Evolutionary conservation across 2,113 vertebrate genomes (phyloP).

Genomic region (Grammomys dolichurus): DNA sequence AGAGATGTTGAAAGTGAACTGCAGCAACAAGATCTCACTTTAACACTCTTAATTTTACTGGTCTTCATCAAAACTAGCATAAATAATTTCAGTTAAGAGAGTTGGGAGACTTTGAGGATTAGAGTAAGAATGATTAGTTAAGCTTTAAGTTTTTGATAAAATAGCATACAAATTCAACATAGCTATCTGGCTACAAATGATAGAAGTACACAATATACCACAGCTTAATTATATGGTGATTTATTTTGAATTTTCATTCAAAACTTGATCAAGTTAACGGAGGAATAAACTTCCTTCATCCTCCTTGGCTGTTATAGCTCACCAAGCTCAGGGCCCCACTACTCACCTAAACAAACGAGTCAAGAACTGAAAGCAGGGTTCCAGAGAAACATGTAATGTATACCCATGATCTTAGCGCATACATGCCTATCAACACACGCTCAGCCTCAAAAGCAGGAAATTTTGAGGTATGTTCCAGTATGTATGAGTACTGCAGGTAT

Average conservation of each 20-base stretch:
- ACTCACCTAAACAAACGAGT: neutral
- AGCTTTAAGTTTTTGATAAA: constrained; percentile 19
- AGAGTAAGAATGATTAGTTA: neutral
- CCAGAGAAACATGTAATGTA: neutral
- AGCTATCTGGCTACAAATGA: neutral
- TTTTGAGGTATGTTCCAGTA: neutral
- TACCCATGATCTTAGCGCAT: too few species aligned
- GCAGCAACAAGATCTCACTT: neutral
- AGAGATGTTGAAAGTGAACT: neutral
- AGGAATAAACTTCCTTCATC: neutral
- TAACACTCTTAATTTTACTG: neutral
- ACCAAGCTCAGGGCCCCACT: neutral
- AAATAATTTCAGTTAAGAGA: constrained; percentile 27
- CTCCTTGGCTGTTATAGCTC: neutral
- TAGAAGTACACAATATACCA: neutral
- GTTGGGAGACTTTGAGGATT: neutral
- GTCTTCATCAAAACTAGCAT: constrained; percentile 3
- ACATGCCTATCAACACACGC: neutral
- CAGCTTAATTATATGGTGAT: neutral
- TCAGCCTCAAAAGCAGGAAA: neutral
- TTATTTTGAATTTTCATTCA: constrained; percentile 24
- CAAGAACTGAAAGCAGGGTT: neutral
- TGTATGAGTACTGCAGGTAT: neutral
- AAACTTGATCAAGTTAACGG: neutral
- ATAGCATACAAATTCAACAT: neutral